Evolutionary conservation across 2,888 invertebrate genomes (phyloP).

Genomic region (Synergus japonicus): DNA sequence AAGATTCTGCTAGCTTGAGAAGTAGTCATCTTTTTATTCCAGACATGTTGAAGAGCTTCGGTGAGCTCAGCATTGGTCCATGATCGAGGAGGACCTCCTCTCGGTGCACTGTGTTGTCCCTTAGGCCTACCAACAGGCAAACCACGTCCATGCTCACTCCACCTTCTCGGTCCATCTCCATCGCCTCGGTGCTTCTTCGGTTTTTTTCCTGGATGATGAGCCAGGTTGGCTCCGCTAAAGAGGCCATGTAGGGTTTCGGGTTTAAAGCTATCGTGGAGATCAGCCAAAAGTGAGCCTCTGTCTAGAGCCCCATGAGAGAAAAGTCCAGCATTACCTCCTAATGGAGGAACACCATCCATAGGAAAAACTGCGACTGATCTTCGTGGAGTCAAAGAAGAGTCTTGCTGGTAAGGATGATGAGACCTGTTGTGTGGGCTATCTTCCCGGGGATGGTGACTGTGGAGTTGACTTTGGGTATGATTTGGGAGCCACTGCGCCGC

Average conservation of each 20-base stretch:
- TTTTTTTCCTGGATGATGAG: conserved; percentile 66
- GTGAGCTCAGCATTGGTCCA: conserved; percentile 96
- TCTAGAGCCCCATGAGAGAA: conserved; percentile 70
- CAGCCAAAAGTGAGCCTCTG: conserved; percentile 66
- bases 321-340: conserved; percentile 65
- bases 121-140: conserved; percentile 88
- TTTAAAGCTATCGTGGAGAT: conserved; percentile 73
- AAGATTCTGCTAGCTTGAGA: conserved; percentile 94
- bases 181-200: conserved; percentile 70
- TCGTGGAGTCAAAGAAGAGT: conserved; percentile 52
- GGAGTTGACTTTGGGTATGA: conserved; percentile 66
- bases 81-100: conserved; percentile 93
- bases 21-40: conserved; percentile 97
- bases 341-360: conserved; percentile 67
- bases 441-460: conserved; percentile 67
- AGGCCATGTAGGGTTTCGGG: conserved; percentile 72
- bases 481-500: conserved; percentile 73
- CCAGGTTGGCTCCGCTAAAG: conserved; percentile 63
- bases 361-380: conserved; percentile 65
- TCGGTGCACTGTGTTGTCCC: conserved; percentile 93
- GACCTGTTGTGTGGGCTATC: conserved; percentile 68
- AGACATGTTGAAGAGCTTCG: conserved; percentile 94
- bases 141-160: conserved; percentile 71
- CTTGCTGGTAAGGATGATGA: conserved; percentile 63
- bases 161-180: conserved; percentile 65